phyloP scores from a whole-genome alignment of 2,113 vertebrate genomes.

The Cariama cristata region DNA sequence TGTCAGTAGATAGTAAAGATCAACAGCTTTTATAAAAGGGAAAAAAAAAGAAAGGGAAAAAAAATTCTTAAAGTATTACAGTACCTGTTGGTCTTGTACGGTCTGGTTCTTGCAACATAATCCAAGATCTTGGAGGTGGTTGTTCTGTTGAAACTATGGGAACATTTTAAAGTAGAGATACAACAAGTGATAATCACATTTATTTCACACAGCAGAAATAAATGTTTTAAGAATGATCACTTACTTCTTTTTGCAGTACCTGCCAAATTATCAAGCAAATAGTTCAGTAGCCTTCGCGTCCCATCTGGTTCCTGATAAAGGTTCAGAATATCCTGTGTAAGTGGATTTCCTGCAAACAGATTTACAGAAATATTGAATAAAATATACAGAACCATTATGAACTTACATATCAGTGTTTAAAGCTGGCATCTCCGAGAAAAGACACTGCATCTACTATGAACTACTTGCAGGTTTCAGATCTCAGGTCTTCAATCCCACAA shows the following conservation, averaged over 20 bases:
- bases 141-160: slow-evolving; percentile 90
- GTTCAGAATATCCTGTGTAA: slow-evolving; percentile 98
- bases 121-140: slow-evolving; percentile 95
- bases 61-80: not conserved
- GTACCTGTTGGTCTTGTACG: slow-evolving; percentile 88
- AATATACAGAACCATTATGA: not conserved
- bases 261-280: slow-evolving; percentile 99
- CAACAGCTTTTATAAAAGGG: not conserved
- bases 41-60: not conserved
- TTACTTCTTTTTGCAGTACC: slow-evolving; percentile 97
- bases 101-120: slow-evolving; percentile 94
- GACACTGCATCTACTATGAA: not conserved
- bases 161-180: slow-evolving; percentile 26
- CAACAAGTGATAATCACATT: slow-evolving; percentile 65
- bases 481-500: not conserved
- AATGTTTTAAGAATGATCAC: slow-evolving; percentile 69
- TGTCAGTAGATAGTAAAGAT: not conserved
- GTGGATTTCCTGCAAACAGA: slow-evolving; percentile 91
- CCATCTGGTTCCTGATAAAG: slow-evolving; percentile 98
- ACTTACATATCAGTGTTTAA: not conserved
- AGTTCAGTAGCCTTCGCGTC: slow-evolving; percentile 95
- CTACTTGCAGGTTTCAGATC: not conserved
- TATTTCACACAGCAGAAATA: slow-evolving; percentile 39
- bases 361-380: slow-evolving; percentile 23
- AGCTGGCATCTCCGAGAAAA: not conserved